Percentiles rank a stretch among this genome's conserved stretches.
phyloP scores from a whole-genome alignment of 2,797 vertebrate species.

The Hydrolagus colliei region DNA sequence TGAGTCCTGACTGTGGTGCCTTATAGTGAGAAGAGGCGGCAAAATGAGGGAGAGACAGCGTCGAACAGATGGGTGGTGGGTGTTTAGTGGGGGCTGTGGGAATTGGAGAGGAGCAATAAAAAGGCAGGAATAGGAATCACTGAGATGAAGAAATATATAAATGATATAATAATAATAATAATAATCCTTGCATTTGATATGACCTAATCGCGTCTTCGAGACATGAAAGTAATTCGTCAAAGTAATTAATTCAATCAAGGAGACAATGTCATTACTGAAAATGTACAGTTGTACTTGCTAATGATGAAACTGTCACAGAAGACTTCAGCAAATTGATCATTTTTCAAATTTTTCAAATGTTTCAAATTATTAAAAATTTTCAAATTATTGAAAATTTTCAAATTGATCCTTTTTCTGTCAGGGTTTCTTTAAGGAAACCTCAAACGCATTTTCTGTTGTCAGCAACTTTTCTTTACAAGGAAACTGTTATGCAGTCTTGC shows the following conservation, averaged over 20 bases:
- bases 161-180: neutral
- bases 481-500: constrained; percentile 35
- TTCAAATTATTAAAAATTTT: neutral
- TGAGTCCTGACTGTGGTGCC: too few relatives aligned
- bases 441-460: constrained; percentile 35
- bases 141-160: neutral
- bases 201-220: neutral
- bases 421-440: neutral
- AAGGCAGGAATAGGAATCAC: neutral
- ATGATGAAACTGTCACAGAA: neutral
- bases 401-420: neutral
- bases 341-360: neutral
- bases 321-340: neutral
- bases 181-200: neutral
- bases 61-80: too few relatives aligned
- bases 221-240: neutral
- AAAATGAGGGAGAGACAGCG: too few relatives aligned
- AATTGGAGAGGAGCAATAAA: neutral
- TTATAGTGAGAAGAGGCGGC: too few relatives aligned
- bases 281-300: neutral
- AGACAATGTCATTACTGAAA: neutral
- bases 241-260: constrained; percentile 5
- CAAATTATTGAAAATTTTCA: neutral
- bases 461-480: constrained; percentile 38
- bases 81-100: neutral